A percentile compares a stretch with the other conserved stretches of the same genome.
phyloP scores from a whole-genome alignment of 2,797 vertebrate species.

The Carduelis carduelis region DNA sequence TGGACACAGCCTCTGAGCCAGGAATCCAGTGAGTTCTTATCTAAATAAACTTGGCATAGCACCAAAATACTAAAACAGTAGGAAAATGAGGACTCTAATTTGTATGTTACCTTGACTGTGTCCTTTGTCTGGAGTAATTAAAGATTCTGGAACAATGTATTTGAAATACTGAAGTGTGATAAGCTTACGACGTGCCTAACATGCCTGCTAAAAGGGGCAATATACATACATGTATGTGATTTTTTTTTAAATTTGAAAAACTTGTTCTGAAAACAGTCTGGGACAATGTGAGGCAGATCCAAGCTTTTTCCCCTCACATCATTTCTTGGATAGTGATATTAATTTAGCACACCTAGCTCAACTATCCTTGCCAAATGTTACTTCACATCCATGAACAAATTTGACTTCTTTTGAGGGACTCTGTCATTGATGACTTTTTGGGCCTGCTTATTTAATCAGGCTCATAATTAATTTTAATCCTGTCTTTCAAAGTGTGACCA shows the following conservation, averaged over 20 bases:
- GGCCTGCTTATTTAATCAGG: conserved; percentile 30
- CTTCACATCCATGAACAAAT: background rate
- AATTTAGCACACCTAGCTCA: background rate
- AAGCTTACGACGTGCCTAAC: background rate
- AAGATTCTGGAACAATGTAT: background rate
- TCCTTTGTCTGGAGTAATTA: background rate
- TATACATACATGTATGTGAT: background rate
- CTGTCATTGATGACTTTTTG: conserved; percentile 33
- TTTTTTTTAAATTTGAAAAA: background rate
- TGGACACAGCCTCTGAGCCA: background rate
- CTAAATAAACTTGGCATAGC: background rate
- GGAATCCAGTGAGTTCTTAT: background rate
- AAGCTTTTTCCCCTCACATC: background rate
- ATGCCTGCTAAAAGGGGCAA: background rate
- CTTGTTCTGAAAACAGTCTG: background rate
- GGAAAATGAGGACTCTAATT: background rate
- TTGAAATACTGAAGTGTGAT: background rate
- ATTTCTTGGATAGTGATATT: background rate
- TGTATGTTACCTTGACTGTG: background rate
- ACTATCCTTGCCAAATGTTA: background rate
- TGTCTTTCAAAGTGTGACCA: conserved; percentile 47
- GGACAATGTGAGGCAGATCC: background rate
- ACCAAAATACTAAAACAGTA: background rate
- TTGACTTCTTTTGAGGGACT: background rate
- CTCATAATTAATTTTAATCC: conserved; percentile 65